Evolutionary conservation across 2,797 vertebrate species (phyloP), one percentile per base, ranked within the genome.

Genomic region (Mormyrops attenuatus): DNA sequence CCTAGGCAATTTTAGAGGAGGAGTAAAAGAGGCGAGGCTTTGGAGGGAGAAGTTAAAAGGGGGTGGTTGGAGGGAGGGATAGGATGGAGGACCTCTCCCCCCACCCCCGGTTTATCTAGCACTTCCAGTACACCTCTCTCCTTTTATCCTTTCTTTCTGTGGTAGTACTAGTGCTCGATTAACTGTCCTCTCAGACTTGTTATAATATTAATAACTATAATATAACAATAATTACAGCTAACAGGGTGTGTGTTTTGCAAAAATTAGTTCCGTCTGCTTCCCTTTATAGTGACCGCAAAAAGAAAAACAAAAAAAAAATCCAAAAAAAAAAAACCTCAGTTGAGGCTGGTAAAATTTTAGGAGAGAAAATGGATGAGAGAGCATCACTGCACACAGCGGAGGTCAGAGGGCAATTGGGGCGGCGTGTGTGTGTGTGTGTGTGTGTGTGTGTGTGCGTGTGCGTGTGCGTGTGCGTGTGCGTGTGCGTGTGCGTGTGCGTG

Each of bases 141-240:
- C 92, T 93, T 93, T 93, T 91, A 92, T 94, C 94, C 93, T 92
- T 92, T 93, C 92, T 92, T 92, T 93, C 94, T 95, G 95, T 95
- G 94, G 94, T 95, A 94, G 94, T 93, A 92, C 93, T 95, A 96
- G 94, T 95, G 94, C 94, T 96, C 93, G 94, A 95, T 93, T 95
- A 95, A 95, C 94, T 93, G 93, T 95, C 96, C 94, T 95, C 93
- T 94, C 93, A 91, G 94, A 95, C 92, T 94, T 93, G 92, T 94
- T 94, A 94, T 88, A 89, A 91, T 95, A 89, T 90, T 95, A 95
- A 95, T 94, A 95, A 93, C 94, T 95, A 94, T 92, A 93, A 92
- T 95, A 94, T 96, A 95, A 94, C 91, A 95, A 94, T 94, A 96
- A 94, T 93, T 95, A 95, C 93, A 94, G 95, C 95, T 95, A 95